phyloP scores from a whole-genome alignment of 2,888 invertebrate species.

The Leptinotarsa peninsularis region DNA sequence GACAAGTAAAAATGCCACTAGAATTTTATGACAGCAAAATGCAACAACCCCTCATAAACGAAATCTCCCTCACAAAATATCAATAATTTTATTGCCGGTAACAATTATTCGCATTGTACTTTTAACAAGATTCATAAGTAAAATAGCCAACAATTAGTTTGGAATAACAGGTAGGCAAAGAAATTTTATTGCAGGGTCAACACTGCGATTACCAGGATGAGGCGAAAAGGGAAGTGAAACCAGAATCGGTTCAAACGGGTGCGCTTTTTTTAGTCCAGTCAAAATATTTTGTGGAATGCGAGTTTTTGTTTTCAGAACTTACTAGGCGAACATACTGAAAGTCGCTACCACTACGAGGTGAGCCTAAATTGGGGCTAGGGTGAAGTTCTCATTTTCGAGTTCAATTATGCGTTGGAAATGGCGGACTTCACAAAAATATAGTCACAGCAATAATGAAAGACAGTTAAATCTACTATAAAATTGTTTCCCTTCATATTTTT shows the following conservation, averaged over 20 bases:
- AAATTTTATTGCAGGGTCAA: not conserved
- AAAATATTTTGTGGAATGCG: too few species aligned
- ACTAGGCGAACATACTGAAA: too few species aligned
- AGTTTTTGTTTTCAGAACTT: too few species aligned
- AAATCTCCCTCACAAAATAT: not conserved
- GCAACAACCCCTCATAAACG: not conserved
- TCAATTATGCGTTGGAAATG: too few species aligned
- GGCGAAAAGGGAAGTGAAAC: not conserved
- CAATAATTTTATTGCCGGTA: not conserved
- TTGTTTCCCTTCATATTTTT: too few species aligned
- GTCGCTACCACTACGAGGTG: too few species aligned
- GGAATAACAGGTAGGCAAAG: not conserved
- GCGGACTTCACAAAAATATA: too few species aligned
- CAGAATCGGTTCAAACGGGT: not conserved
- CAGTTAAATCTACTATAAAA: too few species aligned
- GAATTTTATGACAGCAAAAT: not conserved
- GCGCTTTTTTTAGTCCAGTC: not conserved
- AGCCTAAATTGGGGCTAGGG: too few species aligned
- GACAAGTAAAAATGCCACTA: not conserved
- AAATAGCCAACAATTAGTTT: not conserved
- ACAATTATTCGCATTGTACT: conserved; percentile 1
- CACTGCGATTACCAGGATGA: not conserved
- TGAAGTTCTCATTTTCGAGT: too few species aligned
- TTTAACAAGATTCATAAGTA: conserved; percentile 17
- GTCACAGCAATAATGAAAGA: too few species aligned